Evolutionary conservation across 2,113 vertebrate species (phyloP).

Genomic region (Peucedramus taeniatus): DNA sequence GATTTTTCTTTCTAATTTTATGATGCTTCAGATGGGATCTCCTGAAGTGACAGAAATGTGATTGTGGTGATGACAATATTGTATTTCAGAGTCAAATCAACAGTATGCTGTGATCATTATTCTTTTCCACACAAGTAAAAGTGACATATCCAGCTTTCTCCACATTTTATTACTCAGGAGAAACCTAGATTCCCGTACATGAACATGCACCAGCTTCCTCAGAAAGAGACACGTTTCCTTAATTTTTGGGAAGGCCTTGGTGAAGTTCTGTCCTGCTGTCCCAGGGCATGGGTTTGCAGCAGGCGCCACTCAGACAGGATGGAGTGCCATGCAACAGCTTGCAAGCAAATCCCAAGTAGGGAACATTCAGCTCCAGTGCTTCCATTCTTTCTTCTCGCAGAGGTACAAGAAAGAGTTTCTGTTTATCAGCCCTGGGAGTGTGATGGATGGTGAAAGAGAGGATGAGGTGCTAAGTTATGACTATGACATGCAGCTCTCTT

Average conservation of each 20-base stretch:
- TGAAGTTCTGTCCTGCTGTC: not conserved
- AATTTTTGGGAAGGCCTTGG: not conserved
- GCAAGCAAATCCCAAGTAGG: conserved; percentile 9
- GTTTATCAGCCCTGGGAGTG: not conserved
- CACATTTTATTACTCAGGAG: not conserved
- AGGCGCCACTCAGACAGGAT: conserved; percentile 23
- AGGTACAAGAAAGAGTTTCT: conserved; percentile 16
- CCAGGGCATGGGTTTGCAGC: not conserved
- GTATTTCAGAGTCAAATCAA: not conserved
- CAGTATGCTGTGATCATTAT: not conserved
- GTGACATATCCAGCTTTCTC: conserved; percentile 18
- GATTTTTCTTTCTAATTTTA: conserved; percentile 33
- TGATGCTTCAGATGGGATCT: not conserved
- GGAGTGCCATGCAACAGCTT: conserved; percentile 60
- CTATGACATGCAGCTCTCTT: conserved; percentile 50
- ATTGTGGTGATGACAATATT: not conserved
- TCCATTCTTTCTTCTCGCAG: conserved; percentile 10
- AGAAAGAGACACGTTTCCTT: not conserved
- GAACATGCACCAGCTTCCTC: conserved; percentile 24
- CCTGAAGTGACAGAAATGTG: conserved; percentile 1
- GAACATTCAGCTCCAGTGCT: conserved; percentile 2
- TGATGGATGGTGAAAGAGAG: conserved; percentile 18
- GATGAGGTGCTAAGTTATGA: conserved; percentile 28
- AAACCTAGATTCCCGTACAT: not conserved
- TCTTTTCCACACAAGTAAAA: not conserved